Percentiles rank a stretch among this genome's conserved stretches.
Conservation (phyloP, 2,888 invertebrate species). For the Prosopocoilus inquinatus region DNA sequence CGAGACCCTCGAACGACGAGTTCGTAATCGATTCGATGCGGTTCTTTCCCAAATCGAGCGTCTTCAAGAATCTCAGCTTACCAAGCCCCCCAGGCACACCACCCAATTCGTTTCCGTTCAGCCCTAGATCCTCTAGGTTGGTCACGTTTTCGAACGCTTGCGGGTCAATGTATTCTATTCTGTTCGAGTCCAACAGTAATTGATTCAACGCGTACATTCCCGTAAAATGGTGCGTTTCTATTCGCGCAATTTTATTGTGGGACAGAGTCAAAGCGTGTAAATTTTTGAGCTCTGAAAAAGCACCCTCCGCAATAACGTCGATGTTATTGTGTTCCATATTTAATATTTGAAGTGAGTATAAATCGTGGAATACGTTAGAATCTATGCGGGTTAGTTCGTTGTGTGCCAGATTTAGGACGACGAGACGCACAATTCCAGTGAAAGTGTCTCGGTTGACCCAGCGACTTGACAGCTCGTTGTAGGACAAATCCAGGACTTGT, state of each 20-base stretch:
- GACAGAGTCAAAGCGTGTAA: slow-evolving; percentile 73
- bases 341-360: slow-evolving; percentile 72
- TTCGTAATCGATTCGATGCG: slow-evolving; percentile 69
- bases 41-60: slow-evolving; percentile 81
- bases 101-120: slow-evolving; percentile 71
- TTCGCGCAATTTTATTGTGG: slow-evolving; percentile 66
- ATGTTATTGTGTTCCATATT: slow-evolving; percentile 72
- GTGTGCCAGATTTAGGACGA: slow-evolving; percentile 71
- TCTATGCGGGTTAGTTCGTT: slow-evolving; percentile 73
- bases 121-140: slow-evolving; percentile 72
- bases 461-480: slow-evolving; percentile 72
- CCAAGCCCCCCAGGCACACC: slow-evolving; percentile 70
- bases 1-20: slow-evolving; percentile 70
- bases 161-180: slow-evolving; percentile 65
- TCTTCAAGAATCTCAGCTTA: slow-evolving; percentile 68
- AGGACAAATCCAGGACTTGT: slow-evolving; percentile 70
- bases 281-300: slow-evolving; percentile 73
- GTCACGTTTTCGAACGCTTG: slow-evolving; percentile 76
- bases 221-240: slow-evolving; percentile 69
- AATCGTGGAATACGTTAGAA: slow-evolving; percentile 68
- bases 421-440: slow-evolving; percentile 68
- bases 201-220: slow-evolving; percentile 73
- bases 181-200: slow-evolving; percentile 72
- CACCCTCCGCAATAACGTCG: slow-evolving; percentile 67
- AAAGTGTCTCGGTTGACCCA: slow-evolving; percentile 79